phyloP scores from a whole-genome alignment of 2,113 vertebrate genomes.

The Arizona elegans region DNA sequence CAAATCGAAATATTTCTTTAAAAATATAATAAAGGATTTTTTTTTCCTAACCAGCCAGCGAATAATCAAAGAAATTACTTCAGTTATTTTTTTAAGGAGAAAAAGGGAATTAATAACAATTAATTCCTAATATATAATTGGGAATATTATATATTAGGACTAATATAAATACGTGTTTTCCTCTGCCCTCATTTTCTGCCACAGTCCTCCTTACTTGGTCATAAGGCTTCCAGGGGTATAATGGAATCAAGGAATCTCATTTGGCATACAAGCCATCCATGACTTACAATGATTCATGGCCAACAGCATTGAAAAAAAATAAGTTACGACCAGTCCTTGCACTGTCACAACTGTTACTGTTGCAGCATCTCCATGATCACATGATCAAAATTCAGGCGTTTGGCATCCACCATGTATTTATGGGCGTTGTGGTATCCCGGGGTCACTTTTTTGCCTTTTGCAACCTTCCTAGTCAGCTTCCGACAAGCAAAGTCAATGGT shows the following conservation, averaged over 20 bases:
- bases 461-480: not conserved
- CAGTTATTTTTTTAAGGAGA: not conserved
- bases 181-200: slow-evolving; percentile 33
- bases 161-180: slow-evolving; percentile 21
- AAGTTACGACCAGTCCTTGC: not conserved
- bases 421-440: not conserved
- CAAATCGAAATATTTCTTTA: not conserved
- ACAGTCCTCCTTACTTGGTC: slow-evolving; percentile 56
- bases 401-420: not conserved
- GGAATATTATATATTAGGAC: not conserved
- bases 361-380: not conserved
- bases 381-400: not conserved
- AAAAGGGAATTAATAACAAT: not conserved
- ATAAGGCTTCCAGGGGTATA: slow-evolving; percentile 53
- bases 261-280: slow-evolving; percentile 17
- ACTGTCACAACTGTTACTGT: not conserved
- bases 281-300: not conserved
- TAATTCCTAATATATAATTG: no score
- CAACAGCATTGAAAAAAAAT: not conserved
- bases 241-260: slow-evolving; percentile 61
- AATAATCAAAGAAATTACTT: not conserved
- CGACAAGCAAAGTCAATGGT: not conserved
- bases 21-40: not conserved
- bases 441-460: not conserved
- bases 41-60: not conserved